Conservation (phyloP, 92 coral and sea anemone genomes). For the Bergia sp. region DNA sequence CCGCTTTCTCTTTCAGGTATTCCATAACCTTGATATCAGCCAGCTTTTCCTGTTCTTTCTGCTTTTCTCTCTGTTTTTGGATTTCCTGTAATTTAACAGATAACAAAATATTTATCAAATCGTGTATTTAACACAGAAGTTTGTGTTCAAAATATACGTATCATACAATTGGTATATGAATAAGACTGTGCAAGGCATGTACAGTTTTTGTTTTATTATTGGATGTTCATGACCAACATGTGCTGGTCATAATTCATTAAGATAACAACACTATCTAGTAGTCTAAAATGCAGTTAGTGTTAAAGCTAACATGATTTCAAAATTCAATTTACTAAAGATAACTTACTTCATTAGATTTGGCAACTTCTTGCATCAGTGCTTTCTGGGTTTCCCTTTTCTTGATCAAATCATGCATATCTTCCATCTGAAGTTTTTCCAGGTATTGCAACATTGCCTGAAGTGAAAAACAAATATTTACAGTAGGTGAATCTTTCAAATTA, state of each 20-base stretch:
- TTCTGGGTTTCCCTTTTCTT: constrained; percentile 83
- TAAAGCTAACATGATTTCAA: not conserved
- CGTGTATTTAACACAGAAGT: no score
- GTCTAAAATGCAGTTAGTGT: not conserved
- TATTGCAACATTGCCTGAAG: constrained; percentile 93
- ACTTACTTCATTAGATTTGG: constrained; percentile 92
- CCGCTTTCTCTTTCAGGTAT: constrained; percentile 92
- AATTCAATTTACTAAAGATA: not conserved
- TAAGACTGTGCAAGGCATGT: no score
- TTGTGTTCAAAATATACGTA: no score
- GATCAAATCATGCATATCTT: constrained; percentile 85
- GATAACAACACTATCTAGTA: not conserved
- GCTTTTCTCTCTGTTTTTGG: constrained; percentile 65
- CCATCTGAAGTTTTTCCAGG: constrained; percentile 90
- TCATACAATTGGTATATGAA: no score
- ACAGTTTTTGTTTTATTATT: no score
- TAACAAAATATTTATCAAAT: not conserved
- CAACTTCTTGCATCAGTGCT: constrained; percentile 84
- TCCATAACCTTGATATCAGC: constrained; percentile 97
- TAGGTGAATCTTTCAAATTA: no score
- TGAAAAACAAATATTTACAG: not conserved
- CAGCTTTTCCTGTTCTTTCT: constrained; percentile 82
- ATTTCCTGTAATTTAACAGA: constrained; percentile 66
- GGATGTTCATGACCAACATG: no score
- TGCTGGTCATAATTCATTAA: no score